A percentile compares a stretch with the other conserved stretches of the same genome.
Conservation (phyloP, 2,113 vertebrate species). For the Alces alces region DNA sequence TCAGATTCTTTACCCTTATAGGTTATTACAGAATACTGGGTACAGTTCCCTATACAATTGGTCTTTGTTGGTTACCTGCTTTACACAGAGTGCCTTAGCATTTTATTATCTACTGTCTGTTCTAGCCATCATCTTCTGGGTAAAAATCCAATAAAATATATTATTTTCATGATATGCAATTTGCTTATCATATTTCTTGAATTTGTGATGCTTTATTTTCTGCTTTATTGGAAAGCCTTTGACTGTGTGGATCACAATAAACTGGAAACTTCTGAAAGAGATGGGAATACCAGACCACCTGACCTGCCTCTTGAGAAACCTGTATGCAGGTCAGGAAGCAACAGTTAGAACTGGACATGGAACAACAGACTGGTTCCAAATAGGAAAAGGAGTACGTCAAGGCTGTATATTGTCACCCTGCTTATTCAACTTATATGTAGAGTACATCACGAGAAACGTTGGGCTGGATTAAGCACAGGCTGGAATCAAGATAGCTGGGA, state of each 20-base stretch:
- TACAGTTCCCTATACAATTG: neutral
- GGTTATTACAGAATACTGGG: neutral
- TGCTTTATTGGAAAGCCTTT: neutral
- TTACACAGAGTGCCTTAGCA: neutral
- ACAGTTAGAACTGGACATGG: neutral
- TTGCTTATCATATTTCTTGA: neutral
- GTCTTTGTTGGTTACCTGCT: neutral
- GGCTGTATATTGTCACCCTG: neutral
- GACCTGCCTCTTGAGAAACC: neutral
- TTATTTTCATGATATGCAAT: neutral
- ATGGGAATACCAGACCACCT: neutral
- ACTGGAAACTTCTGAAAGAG: neutral
- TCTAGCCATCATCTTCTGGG: neutral
- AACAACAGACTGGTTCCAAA: neutral
- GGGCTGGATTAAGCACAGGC: neutral
- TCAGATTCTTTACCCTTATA: neutral
- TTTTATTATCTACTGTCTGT: neutral
- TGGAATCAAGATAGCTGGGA: neutral
- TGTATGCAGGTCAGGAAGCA: neutral
- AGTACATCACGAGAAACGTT: neutral
- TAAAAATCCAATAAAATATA: neutral
- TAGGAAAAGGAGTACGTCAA: accelerated
- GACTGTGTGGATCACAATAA: neutral
- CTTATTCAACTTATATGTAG: neutral
- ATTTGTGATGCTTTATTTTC: neutral